A percentile compares a stretch with the other conserved stretches of the same genome.
Evolutionary conservation across 2,888 invertebrate genomes (phyloP).

Genomic region (Scotopteryx bipunctaria): DNA sequence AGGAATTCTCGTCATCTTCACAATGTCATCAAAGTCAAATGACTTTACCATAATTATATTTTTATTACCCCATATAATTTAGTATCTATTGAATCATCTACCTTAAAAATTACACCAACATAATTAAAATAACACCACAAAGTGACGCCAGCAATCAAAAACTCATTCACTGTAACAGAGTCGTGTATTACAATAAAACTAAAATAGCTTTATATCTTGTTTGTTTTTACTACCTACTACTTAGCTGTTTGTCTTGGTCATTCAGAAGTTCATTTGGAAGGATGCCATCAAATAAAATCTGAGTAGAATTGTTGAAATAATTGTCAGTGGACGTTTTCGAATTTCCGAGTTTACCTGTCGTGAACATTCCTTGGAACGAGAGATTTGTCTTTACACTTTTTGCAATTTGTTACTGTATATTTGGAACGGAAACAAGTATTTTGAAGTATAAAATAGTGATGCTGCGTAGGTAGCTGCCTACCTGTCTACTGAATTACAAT

Average conservation of each 20-base stretch:
- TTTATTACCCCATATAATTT: too few species aligned
- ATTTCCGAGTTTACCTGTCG: constrained; percentile 18
- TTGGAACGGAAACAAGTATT: constrained; percentile 4
- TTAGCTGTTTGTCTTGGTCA: constrained; percentile 14
- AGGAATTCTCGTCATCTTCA: too few species aligned
- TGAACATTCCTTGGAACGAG: constrained; percentile 4
- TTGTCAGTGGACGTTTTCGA: constrained; percentile 12
- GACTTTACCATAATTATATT: too few species aligned
- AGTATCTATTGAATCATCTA: background rate
- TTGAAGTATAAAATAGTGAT: background rate
- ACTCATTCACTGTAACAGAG: constrained; percentile 10
- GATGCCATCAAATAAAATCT: constrained; percentile 20
- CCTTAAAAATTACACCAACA: constrained; percentile 2
- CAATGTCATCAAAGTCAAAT: too few species aligned
- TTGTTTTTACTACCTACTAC: constrained; percentile 15
- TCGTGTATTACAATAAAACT: constrained; percentile 28
- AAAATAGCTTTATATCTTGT: constrained; percentile 34
- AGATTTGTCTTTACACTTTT: constrained; percentile 17
- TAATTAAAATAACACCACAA: constrained; percentile 2
- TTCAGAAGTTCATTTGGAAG: constrained; percentile 23
- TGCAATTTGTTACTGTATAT: background rate
- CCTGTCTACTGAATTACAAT: too few species aligned
- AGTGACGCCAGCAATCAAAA: constrained; percentile 7
- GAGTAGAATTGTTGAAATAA: constrained; percentile 16
- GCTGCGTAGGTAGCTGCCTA: too few species aligned